Evolutionary conservation across 2,797 vertebrate genomes (phyloP).

Genomic region (Smutsia temminckii): DNA sequence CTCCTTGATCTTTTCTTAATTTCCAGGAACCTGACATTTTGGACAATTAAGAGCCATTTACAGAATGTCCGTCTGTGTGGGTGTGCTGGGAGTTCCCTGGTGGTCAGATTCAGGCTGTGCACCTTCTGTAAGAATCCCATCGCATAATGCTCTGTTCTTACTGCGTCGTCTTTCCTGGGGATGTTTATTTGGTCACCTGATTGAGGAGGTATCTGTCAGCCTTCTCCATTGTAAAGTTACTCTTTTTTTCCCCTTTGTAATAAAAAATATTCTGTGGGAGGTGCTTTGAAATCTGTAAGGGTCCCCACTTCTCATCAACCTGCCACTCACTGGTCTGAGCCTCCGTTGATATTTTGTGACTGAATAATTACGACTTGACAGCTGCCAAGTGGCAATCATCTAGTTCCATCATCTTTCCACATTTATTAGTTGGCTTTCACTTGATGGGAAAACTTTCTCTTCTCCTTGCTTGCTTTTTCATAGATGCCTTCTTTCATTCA

Average conservation of each 20-base stretch:
- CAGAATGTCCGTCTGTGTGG: not conserved
- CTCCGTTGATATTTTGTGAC: not conserved
- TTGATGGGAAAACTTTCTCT: not conserved
- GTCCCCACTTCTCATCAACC: not conserved
- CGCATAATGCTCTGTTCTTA: fast-evolving
- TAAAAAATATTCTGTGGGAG: not conserved
- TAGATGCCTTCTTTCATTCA: not conserved
- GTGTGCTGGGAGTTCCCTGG: not conserved
- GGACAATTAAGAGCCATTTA: not conserved
- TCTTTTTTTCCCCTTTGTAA: not conserved
- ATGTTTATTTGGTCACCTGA: not conserved
- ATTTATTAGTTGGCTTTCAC: not conserved
- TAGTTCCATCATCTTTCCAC: not conserved
- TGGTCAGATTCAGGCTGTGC: not conserved
- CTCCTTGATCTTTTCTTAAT: not conserved
- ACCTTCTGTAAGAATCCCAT: not conserved
- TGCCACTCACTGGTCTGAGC: not conserved
- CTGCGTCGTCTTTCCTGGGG: not conserved
- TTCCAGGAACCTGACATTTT: not conserved
- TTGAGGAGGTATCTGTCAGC: not conserved
- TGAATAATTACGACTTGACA: not conserved
- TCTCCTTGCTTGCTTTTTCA: not conserved
- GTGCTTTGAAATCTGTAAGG: not conserved
- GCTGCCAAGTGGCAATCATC: not conserved
- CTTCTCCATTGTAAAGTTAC: not conserved